phyloP scores from a whole-genome alignment of 1,140 invertebrate species.

The Drosophila serrata region DNA sequence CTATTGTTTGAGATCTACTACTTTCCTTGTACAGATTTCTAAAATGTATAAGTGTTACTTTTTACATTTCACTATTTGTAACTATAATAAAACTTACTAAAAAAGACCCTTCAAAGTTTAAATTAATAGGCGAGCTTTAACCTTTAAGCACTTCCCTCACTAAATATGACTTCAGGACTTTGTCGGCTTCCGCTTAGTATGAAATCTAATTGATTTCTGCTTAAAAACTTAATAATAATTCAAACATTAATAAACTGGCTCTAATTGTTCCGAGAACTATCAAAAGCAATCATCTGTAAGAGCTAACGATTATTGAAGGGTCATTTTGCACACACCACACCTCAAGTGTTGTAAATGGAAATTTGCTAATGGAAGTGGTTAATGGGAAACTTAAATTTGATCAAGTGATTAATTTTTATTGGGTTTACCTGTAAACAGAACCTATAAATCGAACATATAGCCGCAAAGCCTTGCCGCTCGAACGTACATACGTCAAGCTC shows the following conservation, averaged over 20 bases:
- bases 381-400: constrained; percentile 33
- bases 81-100: constrained; percentile 41
- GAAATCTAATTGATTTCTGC: neutral
- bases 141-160: neutral
- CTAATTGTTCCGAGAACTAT: constrained; percentile 35
- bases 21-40: constrained; percentile 61
- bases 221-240: constrained; percentile 10
- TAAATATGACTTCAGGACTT: neutral
- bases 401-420: constrained; percentile 24
- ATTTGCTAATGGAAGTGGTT: constrained; percentile 25
- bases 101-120: neutral
- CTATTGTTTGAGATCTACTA: constrained; percentile 33
- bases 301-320: constrained; percentile 6
- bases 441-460: constrained; percentile 13
- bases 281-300: constrained; percentile 8
- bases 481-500: constrained; percentile 19
- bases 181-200: neutral
- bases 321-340: constrained; percentile 5
- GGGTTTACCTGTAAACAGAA: constrained; percentile 8
- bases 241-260: neutral
- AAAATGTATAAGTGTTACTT: constrained; percentile 59
- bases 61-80: constrained; percentile 54
- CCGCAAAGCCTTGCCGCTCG: neutral
- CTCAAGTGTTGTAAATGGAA: constrained; percentile 33
- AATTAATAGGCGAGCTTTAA: neutral